A percentile compares a stretch with the other conserved stretches of the same genome.
phyloP scores from a whole-genome alignment of 2,888 invertebrate genomes.

The Masnerella sp. region DNA sequence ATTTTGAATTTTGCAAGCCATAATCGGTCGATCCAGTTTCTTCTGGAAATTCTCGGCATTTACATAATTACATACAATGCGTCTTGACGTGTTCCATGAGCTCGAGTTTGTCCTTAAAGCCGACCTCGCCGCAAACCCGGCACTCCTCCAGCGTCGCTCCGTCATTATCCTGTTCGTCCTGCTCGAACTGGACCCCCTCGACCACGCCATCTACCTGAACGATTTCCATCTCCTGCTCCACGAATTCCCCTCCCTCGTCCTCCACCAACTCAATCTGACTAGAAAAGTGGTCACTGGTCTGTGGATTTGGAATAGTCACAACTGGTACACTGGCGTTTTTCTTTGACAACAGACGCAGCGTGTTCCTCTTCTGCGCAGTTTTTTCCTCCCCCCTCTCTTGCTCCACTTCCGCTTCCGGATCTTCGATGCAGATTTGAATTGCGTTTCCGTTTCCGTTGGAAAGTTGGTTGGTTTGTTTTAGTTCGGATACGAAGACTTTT shows the following conservation, averaged over 20 bases:
- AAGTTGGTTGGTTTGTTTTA: too few species aligned
- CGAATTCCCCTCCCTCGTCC: constrained; percentile 61
- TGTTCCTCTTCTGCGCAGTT: constrained; percentile 63
- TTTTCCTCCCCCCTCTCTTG: constrained; percentile 22
- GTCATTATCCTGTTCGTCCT: constrained; percentile 48
- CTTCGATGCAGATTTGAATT: constrained; percentile 62
- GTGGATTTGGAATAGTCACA: constrained; percentile 70
- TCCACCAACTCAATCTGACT: constrained; percentile 67
- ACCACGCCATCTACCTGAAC: constrained; percentile 62
- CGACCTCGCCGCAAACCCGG: constrained; percentile 74
- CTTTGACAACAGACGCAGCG: constrained; percentile 72
- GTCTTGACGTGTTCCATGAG: constrained; percentile 76
- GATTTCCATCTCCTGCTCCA: constrained; percentile 32
- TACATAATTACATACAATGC: constrained; percentile 71
- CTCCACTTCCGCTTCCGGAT: constrained; percentile 53
- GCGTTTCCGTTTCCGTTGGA: constrained; percentile 59
- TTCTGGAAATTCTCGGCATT: too few species aligned
- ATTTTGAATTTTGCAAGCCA: too few species aligned
- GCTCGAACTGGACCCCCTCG: constrained; percentile 60
- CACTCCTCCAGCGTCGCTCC: constrained; percentile 67
- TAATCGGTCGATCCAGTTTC: neutral
- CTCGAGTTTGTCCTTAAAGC: constrained; percentile 72
- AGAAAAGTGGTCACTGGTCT: constrained; percentile 69
- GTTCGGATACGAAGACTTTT: too few species aligned
- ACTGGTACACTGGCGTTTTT: constrained; percentile 71